Conservation (phyloP, 2,113 vertebrate species). For the Corythornis vintsioides region DNA sequence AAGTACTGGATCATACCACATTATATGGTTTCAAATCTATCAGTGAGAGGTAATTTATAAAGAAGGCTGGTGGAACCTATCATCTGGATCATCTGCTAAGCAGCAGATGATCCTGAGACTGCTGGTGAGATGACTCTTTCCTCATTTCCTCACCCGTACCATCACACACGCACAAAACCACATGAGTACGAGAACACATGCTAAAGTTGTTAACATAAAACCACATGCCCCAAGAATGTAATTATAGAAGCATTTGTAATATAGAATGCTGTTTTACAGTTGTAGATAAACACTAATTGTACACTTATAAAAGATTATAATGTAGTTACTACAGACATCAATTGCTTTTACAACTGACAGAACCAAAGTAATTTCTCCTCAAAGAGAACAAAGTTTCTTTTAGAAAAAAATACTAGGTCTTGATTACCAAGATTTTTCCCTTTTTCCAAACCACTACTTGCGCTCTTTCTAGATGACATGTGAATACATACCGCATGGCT, state of each 20-base stretch:
- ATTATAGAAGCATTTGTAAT: neutral
- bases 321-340: neutral
- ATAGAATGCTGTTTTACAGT: neutral
- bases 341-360: neutral
- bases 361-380: neutral
- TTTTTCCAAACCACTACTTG: neutral
- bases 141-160: neutral
- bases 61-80: neutral
- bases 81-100: neutral
- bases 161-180: neutral
- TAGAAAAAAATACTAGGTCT: neutral
- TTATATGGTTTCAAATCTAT: neutral
- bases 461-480: neutral
- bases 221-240: neutral
- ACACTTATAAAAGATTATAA: neutral
- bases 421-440: neutral
- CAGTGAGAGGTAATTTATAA: neutral
- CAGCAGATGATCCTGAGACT: neutral
- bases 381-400: neutral
- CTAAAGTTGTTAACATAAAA: neutral
- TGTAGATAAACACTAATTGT: neutral
- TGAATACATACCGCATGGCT: conserved; percentile 92
- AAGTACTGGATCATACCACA: neutral
- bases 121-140: neutral
- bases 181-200: neutral